phyloP scores from a whole-genome alignment of 2,888 invertebrate species.

The Troides aeacus region DNA sequence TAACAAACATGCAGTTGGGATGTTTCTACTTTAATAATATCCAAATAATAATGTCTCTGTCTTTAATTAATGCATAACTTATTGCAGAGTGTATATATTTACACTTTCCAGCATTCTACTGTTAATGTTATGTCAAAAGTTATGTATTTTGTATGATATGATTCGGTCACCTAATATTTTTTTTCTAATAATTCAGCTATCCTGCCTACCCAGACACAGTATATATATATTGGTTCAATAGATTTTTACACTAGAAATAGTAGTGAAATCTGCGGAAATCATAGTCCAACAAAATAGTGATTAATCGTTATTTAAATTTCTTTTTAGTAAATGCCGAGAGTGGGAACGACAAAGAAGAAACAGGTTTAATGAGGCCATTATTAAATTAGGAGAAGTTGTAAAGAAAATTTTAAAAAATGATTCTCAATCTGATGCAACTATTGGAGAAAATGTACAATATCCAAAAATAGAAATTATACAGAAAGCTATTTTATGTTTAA shows the following conservation, averaged over 20 bases:
- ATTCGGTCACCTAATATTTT: no score
- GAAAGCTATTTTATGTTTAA: slow-evolving; percentile 64
- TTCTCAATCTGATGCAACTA: slow-evolving; percentile 41
- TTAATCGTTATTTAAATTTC: background rate
- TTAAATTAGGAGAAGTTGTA: slow-evolving; percentile 63
- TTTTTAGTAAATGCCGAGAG: slow-evolving; percentile 81
- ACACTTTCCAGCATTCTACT: no score
- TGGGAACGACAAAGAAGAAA: slow-evolving; percentile 86
- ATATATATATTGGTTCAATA: no score
- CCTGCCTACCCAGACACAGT: background rate
- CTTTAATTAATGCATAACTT: background rate
- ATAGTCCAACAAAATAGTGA: no score
- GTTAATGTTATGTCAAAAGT: background rate
- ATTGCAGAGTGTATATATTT: no score
- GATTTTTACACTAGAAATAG: no score
- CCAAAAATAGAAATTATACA: slow-evolving; percentile 72
- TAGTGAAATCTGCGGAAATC: no score
- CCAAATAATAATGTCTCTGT: background rate
- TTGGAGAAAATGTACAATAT: slow-evolving; percentile 58
- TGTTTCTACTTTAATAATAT: no score
- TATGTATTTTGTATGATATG: background rate
- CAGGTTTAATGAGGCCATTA: slow-evolving; percentile 80
- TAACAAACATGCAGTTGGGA: background rate
- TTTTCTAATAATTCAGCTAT: background rate
- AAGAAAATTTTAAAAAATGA: slow-evolving; percentile 50